A percentile compares a stretch with the other conserved stretches of the same genome.
These are phyloP conservation scores for Psittacula derbiana DNA, from an alignment of 2,797 vertebrate species.

Conservation along the genomic window DNA sequence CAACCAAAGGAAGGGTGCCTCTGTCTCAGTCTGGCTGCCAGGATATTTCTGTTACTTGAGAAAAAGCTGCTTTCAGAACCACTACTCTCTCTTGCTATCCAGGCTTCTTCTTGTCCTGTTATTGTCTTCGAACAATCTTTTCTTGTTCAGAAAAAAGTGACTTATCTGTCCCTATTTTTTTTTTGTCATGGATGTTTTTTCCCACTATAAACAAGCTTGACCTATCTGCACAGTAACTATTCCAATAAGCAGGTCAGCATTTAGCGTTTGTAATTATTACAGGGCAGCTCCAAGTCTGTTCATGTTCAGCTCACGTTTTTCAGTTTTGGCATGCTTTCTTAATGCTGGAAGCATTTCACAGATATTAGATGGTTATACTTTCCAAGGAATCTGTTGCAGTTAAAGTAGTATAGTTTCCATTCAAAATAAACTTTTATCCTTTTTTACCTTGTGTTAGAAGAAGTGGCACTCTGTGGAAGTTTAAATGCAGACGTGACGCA, in stretches of 20 bases:
- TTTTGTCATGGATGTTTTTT: neutral
- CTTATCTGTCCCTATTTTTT: neutral
- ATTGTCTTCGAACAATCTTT: neutral
- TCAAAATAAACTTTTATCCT: neutral
- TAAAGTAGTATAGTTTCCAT: neutral
- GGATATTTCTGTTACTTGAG: neutral
- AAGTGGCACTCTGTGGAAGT: neutral
- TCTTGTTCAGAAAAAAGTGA: neutral
- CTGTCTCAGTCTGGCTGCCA: neutral
- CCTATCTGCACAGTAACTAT: neutral
- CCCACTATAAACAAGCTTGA: neutral
- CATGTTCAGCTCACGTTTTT: neutral
- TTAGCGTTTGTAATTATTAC: neutral
- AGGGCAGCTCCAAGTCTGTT: conserved; percentile 12
- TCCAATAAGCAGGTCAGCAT: neutral
- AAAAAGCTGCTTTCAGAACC: neutral
- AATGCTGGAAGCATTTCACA: conserved; percentile 49
- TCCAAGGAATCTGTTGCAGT: conserved; percentile 44
- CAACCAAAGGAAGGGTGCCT: neutral
- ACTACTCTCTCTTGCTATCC: neutral
- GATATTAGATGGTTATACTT: conserved; percentile 25
- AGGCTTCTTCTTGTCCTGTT: neutral
- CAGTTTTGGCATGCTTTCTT: conserved; percentile 11
- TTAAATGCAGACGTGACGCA: neutral
- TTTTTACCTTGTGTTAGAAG: neutral